Conservation (phyloP, 2,797 vertebrate genomes). For the Macropus fuliginosus region DNA sequence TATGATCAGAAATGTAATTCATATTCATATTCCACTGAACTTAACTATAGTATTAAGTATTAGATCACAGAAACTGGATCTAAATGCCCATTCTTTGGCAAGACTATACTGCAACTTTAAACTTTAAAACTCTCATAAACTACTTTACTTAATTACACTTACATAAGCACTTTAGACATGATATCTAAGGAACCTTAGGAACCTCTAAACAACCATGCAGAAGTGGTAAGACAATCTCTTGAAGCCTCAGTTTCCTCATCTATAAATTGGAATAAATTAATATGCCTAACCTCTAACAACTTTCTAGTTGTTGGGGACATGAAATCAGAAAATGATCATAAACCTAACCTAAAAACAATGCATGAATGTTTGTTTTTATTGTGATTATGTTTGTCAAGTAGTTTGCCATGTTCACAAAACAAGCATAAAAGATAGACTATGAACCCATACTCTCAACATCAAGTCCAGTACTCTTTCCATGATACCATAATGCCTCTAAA, state of each 20-base stretch:
- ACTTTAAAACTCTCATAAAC: not conserved
- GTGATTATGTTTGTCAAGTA: not conserved
- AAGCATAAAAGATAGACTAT: not conserved
- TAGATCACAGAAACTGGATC: not conserved
- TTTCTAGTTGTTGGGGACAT: not conserved
- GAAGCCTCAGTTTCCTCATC: not conserved
- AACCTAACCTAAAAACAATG: not conserved
- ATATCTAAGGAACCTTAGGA: not conserved
- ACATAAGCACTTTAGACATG: not conserved
- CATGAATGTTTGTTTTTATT: not conserved
- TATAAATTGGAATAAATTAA: not conserved
- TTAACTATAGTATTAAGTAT: not conserved
- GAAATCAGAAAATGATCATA: not conserved
- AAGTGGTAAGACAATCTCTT: not conserved
- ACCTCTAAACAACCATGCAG: not conserved
- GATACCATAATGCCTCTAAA: not conserved
- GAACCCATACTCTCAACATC: not conserved
- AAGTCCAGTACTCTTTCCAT: not conserved
- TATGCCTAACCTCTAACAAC: not conserved
- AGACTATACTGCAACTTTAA: slow-evolving; percentile 15
- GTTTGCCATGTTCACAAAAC: not conserved
- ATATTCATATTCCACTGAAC: not conserved
- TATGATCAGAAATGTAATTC: slow-evolving; percentile 17
- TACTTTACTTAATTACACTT: not conserved
- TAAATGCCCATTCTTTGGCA: not conserved